Evolutionary conservation across 2,888 invertebrate genomes (phyloP), one percentile per base, ranked within the genome.

Genomic region (Mycalesis mineus): DNA sequence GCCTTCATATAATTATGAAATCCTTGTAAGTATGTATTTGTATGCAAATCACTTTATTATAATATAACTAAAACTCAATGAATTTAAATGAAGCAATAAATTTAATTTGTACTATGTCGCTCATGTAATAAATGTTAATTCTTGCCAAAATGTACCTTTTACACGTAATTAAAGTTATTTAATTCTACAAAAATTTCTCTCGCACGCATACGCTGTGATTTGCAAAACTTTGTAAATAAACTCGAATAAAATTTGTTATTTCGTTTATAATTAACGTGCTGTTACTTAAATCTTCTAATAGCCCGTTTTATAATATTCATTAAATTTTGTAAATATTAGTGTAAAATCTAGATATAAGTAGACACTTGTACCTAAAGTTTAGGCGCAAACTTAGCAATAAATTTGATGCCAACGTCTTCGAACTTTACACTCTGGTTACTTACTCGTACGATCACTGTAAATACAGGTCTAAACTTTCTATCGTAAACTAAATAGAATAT

Each of bases 241-340:
- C 83, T 84, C 82, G 82, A 84, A 82, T 84, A 80, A 76, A 22
- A 77, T 82, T 87, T 84, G 88, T 88, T 89, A 87, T 85, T 84
- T 87, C 84, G 80, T 82, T 79, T 80, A 76, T 81, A 80, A 78
- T 78, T 64, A 71, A 81, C 79, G 84, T 78, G 83, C 79, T 78
- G 75, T 78, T 76, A 72, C 66, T 68, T 73, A 69, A 36, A 70
- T 72, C 67, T 68, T 72, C 69, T 74, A 80, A 73, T 71, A 74
- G 77, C 80, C 77, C 81, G 80, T 83, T 80, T n/a, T 75, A 73
- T 72, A 78, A 77, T 78, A 76, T 78, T 80, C 76, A 80, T 83
- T 83, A 70, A 77, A 78, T 71, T 22, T 71, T 89, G 88, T 88
- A 89, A 73, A 89, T 89, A 89, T 78, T 88, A 88, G 85, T 55